Conservation (phyloP, 1,140 invertebrate genomes). For the Magallana ariakensis region DNA sequence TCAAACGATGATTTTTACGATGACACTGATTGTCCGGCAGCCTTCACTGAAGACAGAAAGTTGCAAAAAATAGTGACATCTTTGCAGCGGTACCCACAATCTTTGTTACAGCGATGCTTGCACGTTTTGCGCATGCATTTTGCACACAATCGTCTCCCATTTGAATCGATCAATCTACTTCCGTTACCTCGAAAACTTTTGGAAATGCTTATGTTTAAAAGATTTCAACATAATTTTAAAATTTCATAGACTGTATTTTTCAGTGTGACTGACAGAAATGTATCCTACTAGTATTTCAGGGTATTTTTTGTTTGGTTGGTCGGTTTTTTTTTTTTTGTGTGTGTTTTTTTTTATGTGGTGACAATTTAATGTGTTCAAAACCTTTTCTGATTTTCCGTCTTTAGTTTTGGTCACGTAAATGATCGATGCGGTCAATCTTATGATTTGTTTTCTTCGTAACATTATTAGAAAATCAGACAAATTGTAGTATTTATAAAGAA, state of each 20-base stretch:
- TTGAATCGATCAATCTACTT: neutral
- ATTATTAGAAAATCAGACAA: no score
- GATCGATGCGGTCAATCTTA: no score
- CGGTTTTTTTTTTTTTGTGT: no score
- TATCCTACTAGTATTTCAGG: no score
- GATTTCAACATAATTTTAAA: neutral
- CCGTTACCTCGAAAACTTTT: slow-evolving; percentile 23
- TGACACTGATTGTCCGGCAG: neutral
- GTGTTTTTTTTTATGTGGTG: no score
- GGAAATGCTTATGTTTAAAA: slow-evolving; percentile 20
- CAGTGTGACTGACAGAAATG: no score
- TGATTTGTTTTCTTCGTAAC: no score
- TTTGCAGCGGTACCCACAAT: neutral
- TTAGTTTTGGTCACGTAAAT: no score
- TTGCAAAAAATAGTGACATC: slow-evolving; percentile 18
- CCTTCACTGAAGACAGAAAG: neutral
- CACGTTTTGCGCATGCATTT: slow-evolving; percentile 12
- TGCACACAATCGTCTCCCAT: neutral
- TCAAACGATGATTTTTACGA: neutral
- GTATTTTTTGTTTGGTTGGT: no score
- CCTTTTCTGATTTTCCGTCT: no score
- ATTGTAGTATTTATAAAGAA: no score
- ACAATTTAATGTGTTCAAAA: no score
- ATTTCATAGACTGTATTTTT: neutral
- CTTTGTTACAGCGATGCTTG: neutral